Conservation (phyloP, 2,888 invertebrate genomes). For the Drosophila emarginata region DNA sequence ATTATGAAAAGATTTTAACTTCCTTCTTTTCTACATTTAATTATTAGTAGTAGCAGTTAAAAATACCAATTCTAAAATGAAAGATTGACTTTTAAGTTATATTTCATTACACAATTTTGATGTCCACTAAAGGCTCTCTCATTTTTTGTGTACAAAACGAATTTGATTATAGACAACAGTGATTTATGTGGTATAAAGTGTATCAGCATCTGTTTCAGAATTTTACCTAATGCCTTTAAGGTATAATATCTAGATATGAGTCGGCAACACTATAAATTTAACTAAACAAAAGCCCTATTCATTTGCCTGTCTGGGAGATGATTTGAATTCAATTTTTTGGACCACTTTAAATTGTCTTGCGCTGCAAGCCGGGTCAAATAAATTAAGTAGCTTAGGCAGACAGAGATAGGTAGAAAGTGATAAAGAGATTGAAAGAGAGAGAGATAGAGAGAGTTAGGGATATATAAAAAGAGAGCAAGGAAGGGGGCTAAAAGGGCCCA, state of each 20-base stretch:
- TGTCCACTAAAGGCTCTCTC: too few relatives aligned
- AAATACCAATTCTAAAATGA: too few relatives aligned
- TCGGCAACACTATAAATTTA: slow-evolving; percentile 5
- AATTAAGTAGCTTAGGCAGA: slow-evolving; percentile 70
- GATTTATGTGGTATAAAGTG: neutral
- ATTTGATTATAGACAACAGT: neutral
- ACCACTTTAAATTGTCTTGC: slow-evolving; percentile 60
- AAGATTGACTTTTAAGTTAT: too few relatives aligned
- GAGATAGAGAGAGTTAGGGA: slow-evolving; percentile 25
- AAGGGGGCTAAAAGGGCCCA: slow-evolving; percentile 7
- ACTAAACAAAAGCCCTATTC: neutral
- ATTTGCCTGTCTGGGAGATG: slow-evolving; percentile 17
- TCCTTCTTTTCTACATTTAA: too few relatives aligned
- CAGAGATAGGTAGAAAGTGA: slow-evolving; percentile 37
- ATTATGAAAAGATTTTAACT: too few relatives aligned
- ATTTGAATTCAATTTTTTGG: slow-evolving; percentile 62
- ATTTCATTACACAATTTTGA: too few relatives aligned
- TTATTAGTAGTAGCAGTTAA: too few relatives aligned
- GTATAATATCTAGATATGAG: neutral
- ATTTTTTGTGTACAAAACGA: too few relatives aligned
- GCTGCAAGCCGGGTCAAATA: slow-evolving; percentile 54
- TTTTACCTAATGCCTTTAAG: neutral
- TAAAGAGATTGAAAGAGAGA: slow-evolving; percentile 52
- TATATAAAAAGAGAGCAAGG: slow-evolving; percentile 12
- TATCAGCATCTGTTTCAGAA: neutral